Evolutionary conservation across 2,113 vertebrate genomes (phyloP), one percentile per base, ranked within the genome.

Genomic region (Nibea albiflora): DNA sequence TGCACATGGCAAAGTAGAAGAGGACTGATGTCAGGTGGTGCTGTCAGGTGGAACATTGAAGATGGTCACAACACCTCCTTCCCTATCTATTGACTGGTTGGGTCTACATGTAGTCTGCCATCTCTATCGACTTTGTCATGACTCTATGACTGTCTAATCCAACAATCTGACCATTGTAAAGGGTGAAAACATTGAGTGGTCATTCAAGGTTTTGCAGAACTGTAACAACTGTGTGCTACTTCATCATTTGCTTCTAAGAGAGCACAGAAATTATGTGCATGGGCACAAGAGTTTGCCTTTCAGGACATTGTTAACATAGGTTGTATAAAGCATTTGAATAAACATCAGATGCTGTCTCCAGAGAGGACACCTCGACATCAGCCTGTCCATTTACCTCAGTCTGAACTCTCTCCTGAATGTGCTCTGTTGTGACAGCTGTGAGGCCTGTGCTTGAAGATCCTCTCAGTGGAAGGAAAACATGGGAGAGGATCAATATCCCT

Each of bases 391-490:
- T 80, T 76, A 69, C 81, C 82, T 76, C 24, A n/a, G 7, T 11
- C 11, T 84, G 84, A 91, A 81, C 73, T 67, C 73, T 68, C 49
- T 53, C 19, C 65, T 62, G 12, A 74, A 68, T 69, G 50, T 35
- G 14, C 65, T 5, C 19, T 93, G 83, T 88, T 88, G 71, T 87
- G 80, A 83, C 88, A 93, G 86, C 87, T 91, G 78, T 62, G 66
- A 75, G 58, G 68, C 71, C 77, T 78, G 69, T 66, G 64, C 87
- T 78, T 83, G 70, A 84, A 88, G 88, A 84, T 86, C 76, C 74
- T 85, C 79, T 68, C 42, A 73, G 79, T 73, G 67, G 68, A 87
- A 90, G 77, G 77, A 90, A 92, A 90, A 85, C 85, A 80, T 9
- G 50, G 35, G 58, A 88, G 83, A 73, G 80, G 73, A 88, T 90